A percentile compares a stretch with the other conserved stretches of the same genome.
These are phyloP conservation scores for Hylyphantes graminicola DNA, from an alignment of 1,140 invertebrate genomes.

Conservation along the genomic window DNA sequence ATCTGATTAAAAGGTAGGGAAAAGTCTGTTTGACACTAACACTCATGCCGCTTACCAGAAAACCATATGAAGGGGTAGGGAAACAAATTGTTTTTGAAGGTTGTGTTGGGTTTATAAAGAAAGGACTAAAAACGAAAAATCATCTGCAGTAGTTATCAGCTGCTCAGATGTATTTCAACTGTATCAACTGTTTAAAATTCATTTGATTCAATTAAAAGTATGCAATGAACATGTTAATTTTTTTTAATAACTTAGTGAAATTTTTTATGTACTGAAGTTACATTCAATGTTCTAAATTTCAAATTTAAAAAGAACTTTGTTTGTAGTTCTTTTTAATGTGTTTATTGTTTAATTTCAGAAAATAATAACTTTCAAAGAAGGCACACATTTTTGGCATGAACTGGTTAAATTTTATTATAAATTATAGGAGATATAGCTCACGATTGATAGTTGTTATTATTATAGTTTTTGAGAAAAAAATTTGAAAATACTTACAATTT, in stretches of 20 bases:
- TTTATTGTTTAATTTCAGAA: neutral
- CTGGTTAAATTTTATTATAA: neutral
- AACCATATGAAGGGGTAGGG: too few species aligned
- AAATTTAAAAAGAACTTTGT: neutral
- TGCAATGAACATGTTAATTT: neutral
- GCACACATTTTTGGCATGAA: neutral
- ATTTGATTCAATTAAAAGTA: neutral
- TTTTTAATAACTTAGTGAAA: neutral
- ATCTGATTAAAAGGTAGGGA: too few species aligned
- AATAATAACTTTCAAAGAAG: neutral
- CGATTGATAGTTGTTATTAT: too few species aligned
- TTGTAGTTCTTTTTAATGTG: neutral
- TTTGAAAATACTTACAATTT: conserved; percentile 62
- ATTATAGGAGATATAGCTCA: neutral
- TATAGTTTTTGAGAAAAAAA: neutral
- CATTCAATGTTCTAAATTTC: neutral
- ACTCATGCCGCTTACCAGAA: too few species aligned
- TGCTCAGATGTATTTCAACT: too few species aligned
- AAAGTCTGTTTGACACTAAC: too few species aligned
- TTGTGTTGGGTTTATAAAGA: too few species aligned
- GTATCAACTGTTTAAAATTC: neutral
- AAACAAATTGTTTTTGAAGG: too few species aligned
- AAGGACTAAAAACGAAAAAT: too few species aligned
- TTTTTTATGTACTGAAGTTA: too few species aligned
- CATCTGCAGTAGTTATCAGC: too few species aligned